Base-by-base conservation (phyloP, 1,140 invertebrate species). In the Caerostris darwini region DNA sequence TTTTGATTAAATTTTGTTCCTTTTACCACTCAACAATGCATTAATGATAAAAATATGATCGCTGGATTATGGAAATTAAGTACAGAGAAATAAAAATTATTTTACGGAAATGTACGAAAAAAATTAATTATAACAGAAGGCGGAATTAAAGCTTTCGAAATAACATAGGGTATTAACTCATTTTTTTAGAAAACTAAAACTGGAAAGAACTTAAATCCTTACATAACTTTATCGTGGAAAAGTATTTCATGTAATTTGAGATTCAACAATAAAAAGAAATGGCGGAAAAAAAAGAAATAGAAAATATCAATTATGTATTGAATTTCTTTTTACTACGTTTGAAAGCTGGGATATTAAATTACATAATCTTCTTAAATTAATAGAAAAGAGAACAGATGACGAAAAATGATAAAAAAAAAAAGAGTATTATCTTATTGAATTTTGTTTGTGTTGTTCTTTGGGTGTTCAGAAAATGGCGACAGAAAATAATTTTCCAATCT, bases 101-200 rank as follows among this genome's bases (percentile, higher is more conserved):
- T 5, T 64, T 64, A 14, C 17, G 10, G 12, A 17, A 64, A 3
- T 17, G 12, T 64, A 10, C 17, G 8, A 19, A 77, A 77, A 1
- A 77, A 77, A 77, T 77, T 77, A 77, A 77, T 77, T 77, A 77
- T 34, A 77, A 12, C 34, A 10, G 4, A 50, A 50, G 71, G 34
- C 34, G 34, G 34, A 5, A 77, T 77, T 10, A 8, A 50, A 77
- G 71, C 71, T 77, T 77, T 77, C 10, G 71, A 77, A 77, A 77
- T 77, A 77, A 77, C 34, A 34, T 77, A 19, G 19, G 71, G 71
- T 50, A 77, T 77, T 77, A 85, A 85, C 19, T 85, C 57, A 14
- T 85, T 85, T 57, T 85, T 85, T 34, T 19, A 4, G n/a, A n/a
- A n/a, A 19, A 58, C 10, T 19, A 50, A 50, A 77, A 53, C 61